Percentiles rank a stretch among this genome's conserved stretches.
These are phyloP conservation scores for Elgaria multicarinata DNA, from an alignment of 2,113 vertebrate species.

Conservation along the genomic window DNA sequence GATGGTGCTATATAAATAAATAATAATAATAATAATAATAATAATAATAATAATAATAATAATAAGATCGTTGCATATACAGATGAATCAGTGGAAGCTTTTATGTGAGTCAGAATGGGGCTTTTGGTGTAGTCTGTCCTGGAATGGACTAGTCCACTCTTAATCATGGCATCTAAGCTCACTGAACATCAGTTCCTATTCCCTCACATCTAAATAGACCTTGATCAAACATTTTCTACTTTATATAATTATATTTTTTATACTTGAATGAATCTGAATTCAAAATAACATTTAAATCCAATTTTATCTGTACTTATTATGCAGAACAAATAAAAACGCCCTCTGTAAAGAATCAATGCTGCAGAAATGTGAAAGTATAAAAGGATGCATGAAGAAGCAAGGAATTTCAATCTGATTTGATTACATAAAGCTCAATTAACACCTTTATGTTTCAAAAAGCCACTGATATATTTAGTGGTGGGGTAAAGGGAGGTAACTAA, in stretches of 20 bases:
- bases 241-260: not conserved
- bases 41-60: too few species aligned
- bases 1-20: too few species aligned
- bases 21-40: too few species aligned
- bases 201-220: not conserved
- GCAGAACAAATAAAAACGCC: not conserved
- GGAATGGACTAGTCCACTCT: not conserved
- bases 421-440: not conserved
- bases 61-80: too few species aligned
- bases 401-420: not conserved
- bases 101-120: too few species aligned
- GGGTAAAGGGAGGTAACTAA: not conserved
- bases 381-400: slow-evolving; percentile 28
- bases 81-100: too few species aligned
- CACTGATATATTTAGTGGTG: not conserved
- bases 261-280: not conserved
- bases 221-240: not conserved
- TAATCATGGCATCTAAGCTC: not conserved
- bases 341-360: not conserved
- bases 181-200: not conserved
- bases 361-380: not conserved
- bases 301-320: not conserved
- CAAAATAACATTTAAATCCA: not conserved
- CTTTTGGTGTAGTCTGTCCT: not conserved
- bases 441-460: slow-evolving; percentile 6